Evolutionary conservation across 2,113 vertebrate genomes (phyloP).

Genomic region (Caloenas nicobarica): DNA sequence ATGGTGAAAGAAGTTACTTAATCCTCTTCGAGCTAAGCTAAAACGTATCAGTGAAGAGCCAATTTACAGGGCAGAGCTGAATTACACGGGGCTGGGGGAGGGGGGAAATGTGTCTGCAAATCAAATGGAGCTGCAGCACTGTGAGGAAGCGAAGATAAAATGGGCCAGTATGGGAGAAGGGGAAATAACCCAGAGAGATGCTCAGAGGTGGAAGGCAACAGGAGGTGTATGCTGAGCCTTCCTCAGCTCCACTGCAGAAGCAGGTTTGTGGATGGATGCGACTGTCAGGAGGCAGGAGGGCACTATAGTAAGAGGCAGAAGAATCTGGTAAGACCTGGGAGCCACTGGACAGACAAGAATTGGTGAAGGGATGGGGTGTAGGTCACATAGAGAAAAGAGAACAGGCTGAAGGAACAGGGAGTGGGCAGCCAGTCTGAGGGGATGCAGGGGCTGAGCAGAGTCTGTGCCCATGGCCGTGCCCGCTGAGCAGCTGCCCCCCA

Average conservation of each 20-base stretch:
- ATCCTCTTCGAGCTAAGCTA: slow-evolving; percentile 47
- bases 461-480: accelerated
- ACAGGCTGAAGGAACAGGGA: neutral
- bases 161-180: neutral
- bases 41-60: slow-evolving; percentile 40
- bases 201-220: neutral
- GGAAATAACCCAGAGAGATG: neutral
- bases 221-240: neutral
- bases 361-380: neutral
- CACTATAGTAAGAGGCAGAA: neutral
- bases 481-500: accelerated
- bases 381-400: neutral
- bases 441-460: neutral
- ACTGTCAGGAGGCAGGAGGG: neutral
- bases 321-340: neutral
- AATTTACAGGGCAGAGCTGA: slow-evolving; percentile 38
- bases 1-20: slow-evolving; percentile 57
- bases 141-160: neutral
- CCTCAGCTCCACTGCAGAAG: neutral
- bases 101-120: slow-evolving; percentile 32
- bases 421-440: neutral
- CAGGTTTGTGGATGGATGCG: neutral
- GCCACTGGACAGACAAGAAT: neutral
- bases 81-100: neutral
- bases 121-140: slow-evolving; percentile 2